These are phyloP conservation scores for Patiria miniata DNA, from an alignment of 35 echinoderm and acorn worm species.

Conservation along the genomic window DNA sequence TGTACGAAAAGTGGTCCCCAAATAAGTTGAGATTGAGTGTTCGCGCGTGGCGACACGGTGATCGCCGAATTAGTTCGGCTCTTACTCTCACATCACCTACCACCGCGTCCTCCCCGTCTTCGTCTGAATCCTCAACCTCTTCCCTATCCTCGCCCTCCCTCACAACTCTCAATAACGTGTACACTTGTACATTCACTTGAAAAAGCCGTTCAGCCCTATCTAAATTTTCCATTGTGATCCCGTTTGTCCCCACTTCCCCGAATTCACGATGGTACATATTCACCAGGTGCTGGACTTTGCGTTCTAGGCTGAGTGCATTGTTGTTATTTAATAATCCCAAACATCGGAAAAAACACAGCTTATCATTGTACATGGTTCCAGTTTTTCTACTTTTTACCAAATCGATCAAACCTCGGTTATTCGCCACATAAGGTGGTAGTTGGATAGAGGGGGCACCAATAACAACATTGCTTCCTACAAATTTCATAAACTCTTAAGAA, in stretches of 20 bases:
- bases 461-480: background rate
- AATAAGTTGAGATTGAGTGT: conserved; percentile 61
- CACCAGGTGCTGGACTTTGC: background rate
- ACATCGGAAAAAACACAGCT: conserved; percentile 49
- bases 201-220: conserved; percentile 15
- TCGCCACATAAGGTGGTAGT: background rate
- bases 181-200: conserved; percentile 24
- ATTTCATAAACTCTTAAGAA: no score
- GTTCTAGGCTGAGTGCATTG: background rate
- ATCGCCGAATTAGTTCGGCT: conserved; percentile 33
- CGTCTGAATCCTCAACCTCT: background rate
- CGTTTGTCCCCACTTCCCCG: background rate
- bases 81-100: background rate
- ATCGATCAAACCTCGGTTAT: background rate
- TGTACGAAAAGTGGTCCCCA: conserved; percentile 60
- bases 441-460: background rate
- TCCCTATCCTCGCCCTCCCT: no score
- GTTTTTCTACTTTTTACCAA: background rate
- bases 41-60: conserved; percentile 17
- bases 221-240: conserved; percentile 5
- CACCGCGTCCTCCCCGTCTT: background rate
- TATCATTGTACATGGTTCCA: conserved; percentile 15
- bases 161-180: background rate
- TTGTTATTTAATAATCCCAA: conserved; percentile 13
- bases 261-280: background rate